A percentile compares a stretch with the other conserved stretches of the same genome.
Evolutionary conservation across 2,888 invertebrate genomes (phyloP).

Genomic region (Drosophila bunnanda): DNA sequence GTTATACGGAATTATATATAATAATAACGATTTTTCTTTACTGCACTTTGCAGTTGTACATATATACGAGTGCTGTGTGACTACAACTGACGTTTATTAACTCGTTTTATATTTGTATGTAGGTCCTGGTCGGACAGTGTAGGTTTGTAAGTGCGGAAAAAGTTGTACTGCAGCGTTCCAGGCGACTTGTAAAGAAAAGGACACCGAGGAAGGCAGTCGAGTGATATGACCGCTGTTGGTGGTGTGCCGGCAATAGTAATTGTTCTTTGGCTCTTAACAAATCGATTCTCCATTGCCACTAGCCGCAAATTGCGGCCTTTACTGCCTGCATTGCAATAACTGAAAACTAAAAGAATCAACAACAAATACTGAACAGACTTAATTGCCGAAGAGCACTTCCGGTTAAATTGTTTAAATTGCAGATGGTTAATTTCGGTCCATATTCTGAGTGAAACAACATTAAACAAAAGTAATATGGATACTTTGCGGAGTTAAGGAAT

Average conservation of each 20-base stretch:
- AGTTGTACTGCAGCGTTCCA: conserved; percentile 48
- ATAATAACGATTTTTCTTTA: conserved; percentile 75
- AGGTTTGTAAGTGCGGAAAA: conserved; percentile 23
- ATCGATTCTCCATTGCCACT: conserved; percentile 8
- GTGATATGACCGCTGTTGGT: conserved; percentile 6
- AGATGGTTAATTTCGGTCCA: neutral
- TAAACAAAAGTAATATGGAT: neutral
- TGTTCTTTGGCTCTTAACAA: conserved; percentile 6
- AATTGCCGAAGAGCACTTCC: neutral
- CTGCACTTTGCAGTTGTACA: conserved; percentile 53
- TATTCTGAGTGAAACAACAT: neutral
- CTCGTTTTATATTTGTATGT: conserved; percentile 47
- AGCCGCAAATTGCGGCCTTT: conserved; percentile 1
- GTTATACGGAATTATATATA: conserved; percentile 52
- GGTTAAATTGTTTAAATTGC: neutral
- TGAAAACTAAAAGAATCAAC: neutral
- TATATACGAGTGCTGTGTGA: conserved; percentile 16
- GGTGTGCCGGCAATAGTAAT: conserved; percentile 1
- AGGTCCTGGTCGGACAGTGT: conserved; percentile 18
- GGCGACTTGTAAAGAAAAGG: conserved; percentile 4
- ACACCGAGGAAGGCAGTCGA: conserved; percentile 7
- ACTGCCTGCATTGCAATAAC: neutral
- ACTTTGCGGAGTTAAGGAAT: neutral
- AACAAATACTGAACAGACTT: neutral
- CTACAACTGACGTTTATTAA: conserved; percentile 73